Base-by-base conservation (phyloP, 1,140 invertebrate genomes). In the Ridgeia piscesae region DNA sequence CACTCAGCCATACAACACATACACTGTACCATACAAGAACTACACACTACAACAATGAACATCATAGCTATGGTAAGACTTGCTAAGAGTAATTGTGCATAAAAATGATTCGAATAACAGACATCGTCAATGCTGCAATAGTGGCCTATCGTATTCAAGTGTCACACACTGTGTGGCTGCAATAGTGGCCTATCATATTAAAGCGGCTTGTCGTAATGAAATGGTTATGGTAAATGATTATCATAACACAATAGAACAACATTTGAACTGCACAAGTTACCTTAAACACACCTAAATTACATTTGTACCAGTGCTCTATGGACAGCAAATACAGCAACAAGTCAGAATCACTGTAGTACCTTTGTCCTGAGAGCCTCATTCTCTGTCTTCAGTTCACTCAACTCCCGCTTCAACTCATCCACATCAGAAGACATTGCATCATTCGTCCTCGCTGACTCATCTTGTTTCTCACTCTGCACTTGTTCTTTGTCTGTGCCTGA, bases 361-460 rank as follows among this genome's bases (percentile, higher is more conserved):
- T 94, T 94, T 34, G 92, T 92, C 48, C 93, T 88, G 6, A 94
- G 35, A 35, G 93, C 93, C 91, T 94, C 94, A 48, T 94, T 92
- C 89, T 95, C 94, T 17, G 90, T 42, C 91, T 94, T 92, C 17
- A 94, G 42, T 17, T 93, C 92, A 58, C 93, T 91, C 48, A 93
- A 93, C 34, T 93, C 93, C 42, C 93, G 92, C 35, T 91, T 93
- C 17, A 94, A 21, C 31, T 93, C 92, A 14, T 95, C 94, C 34
- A 93, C 88, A 58, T 88, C 33, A 34, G 34, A 89, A 27, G 17
- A 89, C 35, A 33, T 34, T 21, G 33, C 31, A 27, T 17, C 58
- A 77, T 77, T 21, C 17, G 27, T 77, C 58, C 58, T 77, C 27
- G 58, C 58, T 31, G 58, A 77, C 58, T 77, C 58, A 8, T 77